Conservation (phyloP, 1,140 invertebrate species). For the Pogonomyrmex barbatus region DNA sequence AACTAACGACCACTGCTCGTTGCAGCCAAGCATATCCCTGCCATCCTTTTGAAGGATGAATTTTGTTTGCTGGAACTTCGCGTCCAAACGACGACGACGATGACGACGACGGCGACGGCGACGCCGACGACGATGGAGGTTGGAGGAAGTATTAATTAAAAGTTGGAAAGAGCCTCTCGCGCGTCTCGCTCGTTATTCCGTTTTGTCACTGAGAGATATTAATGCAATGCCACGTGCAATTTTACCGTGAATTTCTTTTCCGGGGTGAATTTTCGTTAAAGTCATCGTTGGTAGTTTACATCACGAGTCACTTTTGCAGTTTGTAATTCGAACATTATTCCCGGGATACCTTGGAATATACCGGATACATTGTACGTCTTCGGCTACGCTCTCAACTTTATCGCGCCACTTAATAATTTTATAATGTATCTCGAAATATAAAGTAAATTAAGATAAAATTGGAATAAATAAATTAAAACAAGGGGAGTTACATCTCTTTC, state of each 20-base stretch:
- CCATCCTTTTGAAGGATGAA: slow-evolving; percentile 53
- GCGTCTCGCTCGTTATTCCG: slow-evolving; percentile 33
- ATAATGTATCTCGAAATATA: slow-evolving; percentile 7
- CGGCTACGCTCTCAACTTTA: not conserved
- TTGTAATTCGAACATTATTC: not conserved
- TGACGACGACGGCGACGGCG: not conserved
- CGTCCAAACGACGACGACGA: slow-evolving; percentile 23
- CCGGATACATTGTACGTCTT: not conserved
- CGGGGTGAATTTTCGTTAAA: slow-evolving; percentile 13
- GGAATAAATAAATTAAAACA: slow-evolving; percentile 28
- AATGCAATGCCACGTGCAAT: slow-evolving; percentile 35
- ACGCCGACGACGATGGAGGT: slow-evolving; percentile 1
- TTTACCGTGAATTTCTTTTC: slow-evolving; percentile 18
- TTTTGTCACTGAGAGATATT: slow-evolving; percentile 54
- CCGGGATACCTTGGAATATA: not conserved
- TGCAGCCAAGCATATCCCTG: slow-evolving; percentile 40
- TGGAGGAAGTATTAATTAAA: slow-evolving; percentile 54
- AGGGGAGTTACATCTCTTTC: not conserved
- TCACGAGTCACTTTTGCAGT: not conserved
- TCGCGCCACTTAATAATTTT: not conserved
- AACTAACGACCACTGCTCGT: slow-evolving; percentile 51
- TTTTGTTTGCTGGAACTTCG: slow-evolving; percentile 44
- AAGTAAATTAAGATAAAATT: slow-evolving; percentile 14
- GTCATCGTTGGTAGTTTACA: slow-evolving; percentile 33
- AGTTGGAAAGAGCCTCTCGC: slow-evolving; percentile 49